A percentile compares a stretch with the other conserved stretches of the same genome.
These are phyloP conservation scores for Agrochola lota DNA, from an alignment of 2,888 invertebrate genomes.

Conservation along the genomic window DNA sequence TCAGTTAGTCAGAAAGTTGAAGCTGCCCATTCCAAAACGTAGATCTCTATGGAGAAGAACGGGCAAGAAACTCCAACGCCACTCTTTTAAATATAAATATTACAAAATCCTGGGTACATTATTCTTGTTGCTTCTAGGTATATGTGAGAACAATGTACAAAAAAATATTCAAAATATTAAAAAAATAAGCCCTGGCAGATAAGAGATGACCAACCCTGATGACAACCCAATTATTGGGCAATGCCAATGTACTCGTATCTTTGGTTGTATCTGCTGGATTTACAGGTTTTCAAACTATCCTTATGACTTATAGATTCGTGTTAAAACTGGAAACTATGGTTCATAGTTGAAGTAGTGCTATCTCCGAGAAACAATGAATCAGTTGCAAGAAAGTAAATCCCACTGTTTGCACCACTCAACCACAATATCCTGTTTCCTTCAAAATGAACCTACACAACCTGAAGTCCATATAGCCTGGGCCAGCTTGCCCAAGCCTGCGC, in stretches of 20 bases:
- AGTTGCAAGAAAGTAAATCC: not conserved
- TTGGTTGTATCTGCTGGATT: not conserved
- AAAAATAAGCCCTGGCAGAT: too few species aligned
- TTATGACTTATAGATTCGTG: too few species aligned
- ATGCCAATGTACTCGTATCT: not conserved
- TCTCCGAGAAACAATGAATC: constrained; percentile 2
- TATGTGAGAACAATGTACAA: too few species aligned
- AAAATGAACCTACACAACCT: constrained; percentile 25
- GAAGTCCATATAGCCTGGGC: constrained; percentile 33
- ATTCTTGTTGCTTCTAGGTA: too few species aligned
- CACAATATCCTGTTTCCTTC: constrained; percentile 30
- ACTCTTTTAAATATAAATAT: too few species aligned
- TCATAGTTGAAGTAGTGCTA: not conserved
- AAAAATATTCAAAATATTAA: too few species aligned
- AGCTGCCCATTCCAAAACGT: too few species aligned
- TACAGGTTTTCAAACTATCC: not conserved
- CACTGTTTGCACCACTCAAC: not conserved
- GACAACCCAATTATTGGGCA: not conserved
- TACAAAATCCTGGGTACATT: too few species aligned
- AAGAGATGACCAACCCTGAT: not conserved
- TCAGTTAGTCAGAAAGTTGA: too few species aligned
- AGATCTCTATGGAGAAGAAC: too few species aligned
- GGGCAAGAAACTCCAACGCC: too few species aligned
- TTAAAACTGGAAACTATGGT: too few species aligned
- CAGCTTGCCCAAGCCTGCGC: constrained; percentile 37